phyloP scores from a whole-genome alignment of 2,113 vertebrate genomes.

The Xiphias gladius region DNA sequence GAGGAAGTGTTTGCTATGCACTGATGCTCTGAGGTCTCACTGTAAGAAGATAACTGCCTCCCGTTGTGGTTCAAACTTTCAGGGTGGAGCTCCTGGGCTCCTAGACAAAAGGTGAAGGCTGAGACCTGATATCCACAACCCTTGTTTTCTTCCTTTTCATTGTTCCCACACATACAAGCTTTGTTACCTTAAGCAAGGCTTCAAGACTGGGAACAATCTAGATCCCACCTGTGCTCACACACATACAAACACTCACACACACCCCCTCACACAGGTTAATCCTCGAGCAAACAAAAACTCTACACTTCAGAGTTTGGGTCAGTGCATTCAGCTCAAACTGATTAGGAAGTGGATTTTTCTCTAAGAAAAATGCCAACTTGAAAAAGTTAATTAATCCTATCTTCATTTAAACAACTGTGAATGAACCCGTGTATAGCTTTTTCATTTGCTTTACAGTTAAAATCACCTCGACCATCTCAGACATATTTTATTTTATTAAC shows the following conservation, averaged over 20 bases:
- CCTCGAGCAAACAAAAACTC: constrained; percentile 58
- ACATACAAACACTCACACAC: constrained; percentile 34
- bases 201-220: constrained; percentile 51
- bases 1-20: constrained; percentile 18
- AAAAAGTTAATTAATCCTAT: neutral
- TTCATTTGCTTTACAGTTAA: neutral
- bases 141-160: constrained; percentile 58
- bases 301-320: neutral
- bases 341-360: neutral
- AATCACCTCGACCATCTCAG: neutral
- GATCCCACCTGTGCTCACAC: constrained; percentile 49
- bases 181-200: constrained; percentile 62
- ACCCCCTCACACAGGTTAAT: constrained; percentile 30
- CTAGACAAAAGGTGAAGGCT: constrained; percentile 68
- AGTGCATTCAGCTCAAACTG: neutral
- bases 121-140: constrained; percentile 72
- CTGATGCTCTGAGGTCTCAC: constrained; percentile 37
- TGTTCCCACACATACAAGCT: constrained; percentile 69
- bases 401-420: neutral
- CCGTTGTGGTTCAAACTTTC: constrained; percentile 50
- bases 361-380: neutral
- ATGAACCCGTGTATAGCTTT: neutral
- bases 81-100: constrained; percentile 77
- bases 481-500: neutral
- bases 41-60: constrained; percentile 32